Percentiles rank a stretch among this genome's conserved stretches.
Evolutionary conservation across 2,797 vertebrate genomes (phyloP).

Genomic region (Balearica regulorum): DNA sequence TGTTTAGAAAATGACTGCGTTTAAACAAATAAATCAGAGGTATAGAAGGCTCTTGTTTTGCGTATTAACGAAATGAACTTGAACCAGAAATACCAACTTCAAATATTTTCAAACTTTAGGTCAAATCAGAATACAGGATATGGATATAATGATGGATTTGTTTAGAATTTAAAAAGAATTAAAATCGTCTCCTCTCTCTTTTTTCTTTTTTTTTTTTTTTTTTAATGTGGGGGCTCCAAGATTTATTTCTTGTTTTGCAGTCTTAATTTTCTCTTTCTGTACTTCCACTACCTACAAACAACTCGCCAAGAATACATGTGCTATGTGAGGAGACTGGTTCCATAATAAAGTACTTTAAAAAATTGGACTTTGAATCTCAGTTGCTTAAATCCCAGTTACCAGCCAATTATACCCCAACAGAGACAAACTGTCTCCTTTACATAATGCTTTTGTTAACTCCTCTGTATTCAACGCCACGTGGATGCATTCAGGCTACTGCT

Average conservation of each 20-base stretch:
- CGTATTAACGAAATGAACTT: not conserved
- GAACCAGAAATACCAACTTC: not conserved
- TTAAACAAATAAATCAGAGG: not conserved
- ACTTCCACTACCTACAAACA: not conserved
- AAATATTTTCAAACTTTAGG: not conserved
- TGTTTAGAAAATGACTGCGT: not conserved
- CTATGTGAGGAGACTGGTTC: not conserved
- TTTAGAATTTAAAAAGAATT: not conserved
- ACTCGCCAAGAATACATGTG: not conserved
- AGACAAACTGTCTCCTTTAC: slow-evolving; percentile 57
- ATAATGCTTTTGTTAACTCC: slow-evolving; percentile 54
- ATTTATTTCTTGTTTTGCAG: not conserved
- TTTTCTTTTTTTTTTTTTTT: not conserved
- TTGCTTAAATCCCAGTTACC: slow-evolving; percentile 37
- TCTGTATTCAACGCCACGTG: slow-evolving; percentile 35
- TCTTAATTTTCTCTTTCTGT: not conserved
- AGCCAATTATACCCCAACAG: slow-evolving; percentile 34
- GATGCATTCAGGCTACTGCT: slow-evolving; percentile 42
- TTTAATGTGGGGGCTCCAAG: not conserved
- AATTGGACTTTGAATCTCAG: slow-evolving; percentile 27
- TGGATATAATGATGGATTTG: not conserved
- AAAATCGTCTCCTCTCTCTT: not conserved
- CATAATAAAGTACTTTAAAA: not conserved
- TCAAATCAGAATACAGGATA: not conserved
- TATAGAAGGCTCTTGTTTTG: not conserved